phyloP scores from a whole-genome alignment of 2,888 invertebrate species.

The Tetragonula carbonaria region DNA sequence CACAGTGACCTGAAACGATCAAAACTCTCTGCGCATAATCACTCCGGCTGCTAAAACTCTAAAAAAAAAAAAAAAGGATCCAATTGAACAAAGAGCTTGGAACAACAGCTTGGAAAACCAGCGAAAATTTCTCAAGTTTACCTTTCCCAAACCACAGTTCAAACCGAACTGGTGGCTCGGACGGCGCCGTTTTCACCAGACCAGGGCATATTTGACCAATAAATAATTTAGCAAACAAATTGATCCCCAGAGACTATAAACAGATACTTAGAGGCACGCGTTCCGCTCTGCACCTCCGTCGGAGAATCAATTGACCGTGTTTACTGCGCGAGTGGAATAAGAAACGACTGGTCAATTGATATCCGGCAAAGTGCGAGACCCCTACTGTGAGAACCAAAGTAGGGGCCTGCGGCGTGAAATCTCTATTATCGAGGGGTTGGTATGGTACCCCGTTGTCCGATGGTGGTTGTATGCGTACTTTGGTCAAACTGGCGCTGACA shows the following conservation, averaged over 20 bases:
- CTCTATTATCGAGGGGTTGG: slow-evolving; percentile 82
- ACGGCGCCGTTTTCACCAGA: slow-evolving; percentile 47
- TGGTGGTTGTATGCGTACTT: slow-evolving; percentile 22
- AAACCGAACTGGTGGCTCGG: slow-evolving; percentile 77
- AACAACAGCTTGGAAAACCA: neutral
- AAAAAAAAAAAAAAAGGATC: neutral
- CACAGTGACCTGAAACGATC: too few relatives aligned
- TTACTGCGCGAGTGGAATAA: fast-evolving
- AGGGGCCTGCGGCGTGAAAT: slow-evolving; percentile 83
- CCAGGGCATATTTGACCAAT: slow-evolving; percentile 82
- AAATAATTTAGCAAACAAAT: slow-evolving; percentile 84
- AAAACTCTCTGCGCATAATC: too few relatives aligned
- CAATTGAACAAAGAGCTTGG: neutral
- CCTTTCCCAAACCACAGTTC: slow-evolving; percentile 81
- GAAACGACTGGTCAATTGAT: slow-evolving; percentile 70
- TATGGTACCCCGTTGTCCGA: slow-evolving; percentile 63
- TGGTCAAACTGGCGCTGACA: slow-evolving; percentile 72
- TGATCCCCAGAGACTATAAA: slow-evolving; percentile 84
- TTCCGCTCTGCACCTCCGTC: slow-evolving; percentile 25
- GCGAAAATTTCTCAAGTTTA: slow-evolving; percentile 67
- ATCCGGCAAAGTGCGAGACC: slow-evolving; percentile 67
- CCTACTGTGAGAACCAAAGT: slow-evolving; percentile 83
- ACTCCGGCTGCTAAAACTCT: neutral
- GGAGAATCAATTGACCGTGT: slow-evolving; percentile 42
- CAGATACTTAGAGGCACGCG: slow-evolving; percentile 84